phyloP scores from a whole-genome alignment of 2,113 vertebrate genomes.

The Scophthalmus maximus region DNA sequence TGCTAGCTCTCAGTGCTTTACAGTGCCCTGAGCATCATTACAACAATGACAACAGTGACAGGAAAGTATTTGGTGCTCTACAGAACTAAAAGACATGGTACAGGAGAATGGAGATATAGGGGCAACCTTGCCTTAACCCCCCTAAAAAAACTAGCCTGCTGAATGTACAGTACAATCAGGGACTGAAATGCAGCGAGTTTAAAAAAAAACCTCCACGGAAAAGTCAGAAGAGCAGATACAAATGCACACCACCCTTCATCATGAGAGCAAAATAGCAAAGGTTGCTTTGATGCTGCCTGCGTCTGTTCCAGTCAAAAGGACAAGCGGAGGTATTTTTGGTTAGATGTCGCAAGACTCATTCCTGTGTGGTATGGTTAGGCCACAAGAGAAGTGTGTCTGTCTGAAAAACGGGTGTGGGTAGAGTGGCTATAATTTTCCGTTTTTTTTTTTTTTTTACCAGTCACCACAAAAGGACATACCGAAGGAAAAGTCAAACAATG shows the following conservation, averaged over 20 bases:
- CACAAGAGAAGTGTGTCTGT: slow-evolving; percentile 45
- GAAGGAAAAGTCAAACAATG: slow-evolving; percentile 31
- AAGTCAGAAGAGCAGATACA: slow-evolving; percentile 22
- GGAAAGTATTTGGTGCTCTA: slow-evolving; percentile 27
- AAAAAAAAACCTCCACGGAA: slow-evolving; percentile 23
- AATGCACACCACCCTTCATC: slow-evolving; percentile 19
- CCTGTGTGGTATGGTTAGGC: slow-evolving; percentile 39
- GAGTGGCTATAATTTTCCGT: slow-evolving; percentile 33
- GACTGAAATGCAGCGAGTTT: neutral
- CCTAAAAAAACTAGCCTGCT: slow-evolving; percentile 8
- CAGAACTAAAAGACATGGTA: slow-evolving; percentile 18
- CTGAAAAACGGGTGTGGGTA: slow-evolving; percentile 25
- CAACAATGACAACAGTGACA: slow-evolving; percentile 29
- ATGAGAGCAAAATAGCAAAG: slow-evolving; percentile 27
- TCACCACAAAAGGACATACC: slow-evolving; percentile 56
- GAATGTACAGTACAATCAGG: slow-evolving; percentile 2
- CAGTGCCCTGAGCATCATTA: slow-evolving; percentile 45
- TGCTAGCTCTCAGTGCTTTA: slow-evolving; percentile 40
- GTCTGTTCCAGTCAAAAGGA: slow-evolving; percentile 43
- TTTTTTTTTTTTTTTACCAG: slow-evolving; percentile 44
- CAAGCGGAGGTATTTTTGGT: slow-evolving; percentile 25
- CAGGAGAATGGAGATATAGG: slow-evolving; percentile 39
- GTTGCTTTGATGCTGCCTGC: slow-evolving; percentile 32
- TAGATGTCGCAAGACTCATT: slow-evolving; percentile 40
- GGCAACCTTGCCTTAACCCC: slow-evolving; percentile 19